Evolutionary conservation across 2,113 vertebrate species (phyloP).

Genomic region (Sinosuthora webbiana): DNA sequence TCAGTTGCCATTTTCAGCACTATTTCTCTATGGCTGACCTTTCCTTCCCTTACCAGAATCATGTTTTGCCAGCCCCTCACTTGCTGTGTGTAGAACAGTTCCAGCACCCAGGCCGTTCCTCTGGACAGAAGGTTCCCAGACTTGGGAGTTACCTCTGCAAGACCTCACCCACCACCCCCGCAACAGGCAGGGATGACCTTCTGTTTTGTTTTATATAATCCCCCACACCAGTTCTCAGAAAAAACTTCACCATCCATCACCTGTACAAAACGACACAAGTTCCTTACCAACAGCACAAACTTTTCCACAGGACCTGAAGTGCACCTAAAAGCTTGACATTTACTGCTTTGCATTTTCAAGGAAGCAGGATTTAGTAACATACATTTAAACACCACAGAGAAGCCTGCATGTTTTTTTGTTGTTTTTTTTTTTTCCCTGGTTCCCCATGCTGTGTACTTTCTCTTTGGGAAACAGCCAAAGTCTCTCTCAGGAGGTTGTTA

Average conservation of each 20-base stretch:
- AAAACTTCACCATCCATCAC: fast-evolving
- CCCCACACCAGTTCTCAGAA: neutral
- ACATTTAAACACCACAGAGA: neutral
- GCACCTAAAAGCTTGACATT: neutral
- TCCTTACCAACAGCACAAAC: neutral
- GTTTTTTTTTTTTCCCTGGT: neutral
- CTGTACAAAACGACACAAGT: neutral
- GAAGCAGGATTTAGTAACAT: neutral
- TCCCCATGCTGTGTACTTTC: neutral
- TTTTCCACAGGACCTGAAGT: neutral
- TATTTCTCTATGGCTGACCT: neutral
- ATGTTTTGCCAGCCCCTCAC: neutral
- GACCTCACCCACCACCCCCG: neutral
- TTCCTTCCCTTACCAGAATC: neutral
- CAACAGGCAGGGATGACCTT: neutral
- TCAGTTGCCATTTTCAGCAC: neutral
- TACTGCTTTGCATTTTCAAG: neutral
- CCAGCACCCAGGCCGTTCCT: neutral
- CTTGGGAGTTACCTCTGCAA: neutral
- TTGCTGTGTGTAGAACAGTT: neutral
- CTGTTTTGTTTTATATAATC: neutral
- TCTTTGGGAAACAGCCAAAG: slow-evolving; percentile 58
- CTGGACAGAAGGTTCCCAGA: neutral
- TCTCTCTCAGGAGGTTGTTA: slow-evolving; percentile 53
- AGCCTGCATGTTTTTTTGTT: neutral